A percentile compares a stretch with the other conserved stretches of the same genome.
These are phyloP conservation scores for Malurus melanocephalus DNA, from an alignment of 2,113 vertebrate genomes.

Conservation along the genomic window DNA sequence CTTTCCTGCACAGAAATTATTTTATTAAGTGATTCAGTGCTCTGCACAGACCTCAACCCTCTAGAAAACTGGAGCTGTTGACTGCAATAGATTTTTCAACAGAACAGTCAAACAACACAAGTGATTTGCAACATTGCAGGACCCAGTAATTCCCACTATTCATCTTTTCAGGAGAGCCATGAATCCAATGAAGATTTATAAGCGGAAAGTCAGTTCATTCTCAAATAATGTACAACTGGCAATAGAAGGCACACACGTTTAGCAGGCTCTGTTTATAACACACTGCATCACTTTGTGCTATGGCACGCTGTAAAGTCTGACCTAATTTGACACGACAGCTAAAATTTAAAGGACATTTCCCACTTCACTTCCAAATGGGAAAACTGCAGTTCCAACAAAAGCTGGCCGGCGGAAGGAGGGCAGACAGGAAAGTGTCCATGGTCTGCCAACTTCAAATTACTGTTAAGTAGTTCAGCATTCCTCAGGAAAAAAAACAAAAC, in stretches of 20 bases:
- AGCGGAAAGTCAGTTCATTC: constrained; percentile 22
- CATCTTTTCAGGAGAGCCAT: not conserved
- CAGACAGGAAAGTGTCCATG: constrained; percentile 50
- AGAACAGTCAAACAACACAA: constrained; percentile 46
- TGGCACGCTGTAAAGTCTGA: constrained; percentile 47
- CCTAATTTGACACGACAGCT: constrained; percentile 65
- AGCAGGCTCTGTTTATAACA: constrained; percentile 45
- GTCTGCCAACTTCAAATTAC: constrained; percentile 70
- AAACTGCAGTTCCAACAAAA: constrained; percentile 34
- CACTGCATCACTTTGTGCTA: constrained; percentile 40
- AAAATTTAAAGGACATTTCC: constrained; percentile 66
- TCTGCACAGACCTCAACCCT: not conserved
- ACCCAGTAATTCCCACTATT: constrained; percentile 36
- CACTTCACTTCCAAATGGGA: constrained; percentile 57
- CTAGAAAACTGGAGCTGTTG: not conserved
- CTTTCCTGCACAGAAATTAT: constrained; percentile 8
- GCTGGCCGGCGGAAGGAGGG: constrained; percentile 42
- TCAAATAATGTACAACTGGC: constrained; percentile 50
- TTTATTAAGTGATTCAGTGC: constrained; percentile 1
- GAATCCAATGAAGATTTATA: constrained; percentile 57
- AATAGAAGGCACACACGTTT: not conserved
- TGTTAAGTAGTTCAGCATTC: constrained; percentile 37
- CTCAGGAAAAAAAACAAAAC: constrained; percentile 22
- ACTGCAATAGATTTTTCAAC: constrained; percentile 33
- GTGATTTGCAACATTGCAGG: constrained; percentile 34